These are phyloP conservation scores for Baryphthengus martii DNA, from an alignment of 2,113 vertebrate species.

Conservation along the genomic window DNA sequence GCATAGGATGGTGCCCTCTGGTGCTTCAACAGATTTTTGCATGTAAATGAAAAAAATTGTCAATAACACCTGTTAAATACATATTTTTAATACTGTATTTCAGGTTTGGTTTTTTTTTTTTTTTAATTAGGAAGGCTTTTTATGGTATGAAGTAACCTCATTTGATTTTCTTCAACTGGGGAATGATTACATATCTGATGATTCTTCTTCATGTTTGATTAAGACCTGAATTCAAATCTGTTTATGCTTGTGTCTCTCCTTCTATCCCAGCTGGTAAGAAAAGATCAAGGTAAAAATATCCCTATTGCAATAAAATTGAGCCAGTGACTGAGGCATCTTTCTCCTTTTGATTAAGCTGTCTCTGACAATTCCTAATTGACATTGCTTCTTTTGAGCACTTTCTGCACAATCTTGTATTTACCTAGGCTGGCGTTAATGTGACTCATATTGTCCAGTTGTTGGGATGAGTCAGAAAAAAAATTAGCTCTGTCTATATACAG, in stretches of 20 bases:
- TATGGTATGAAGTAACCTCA: neutral
- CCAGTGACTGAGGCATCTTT: neutral
- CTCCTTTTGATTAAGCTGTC: neutral
- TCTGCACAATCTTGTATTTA: neutral
- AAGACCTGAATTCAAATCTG: neutral
- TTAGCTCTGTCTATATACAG: neutral
- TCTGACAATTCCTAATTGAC: neutral
- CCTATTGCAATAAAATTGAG: neutral
- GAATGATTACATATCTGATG: neutral
- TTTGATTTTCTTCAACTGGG: neutral
- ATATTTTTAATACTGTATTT: neutral
- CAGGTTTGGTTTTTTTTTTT: too few species aligned
- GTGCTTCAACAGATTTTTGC: neutral
- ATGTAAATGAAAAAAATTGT: neutral
- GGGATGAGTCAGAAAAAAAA: neutral
- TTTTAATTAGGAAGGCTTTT: neutral
- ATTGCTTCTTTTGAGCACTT: neutral
- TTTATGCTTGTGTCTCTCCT: neutral
- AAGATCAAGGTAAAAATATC: neutral
- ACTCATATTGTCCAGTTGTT: neutral
- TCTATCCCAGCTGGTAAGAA: neutral
- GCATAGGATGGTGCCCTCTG: conserved; percentile 45
- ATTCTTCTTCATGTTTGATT: neutral
- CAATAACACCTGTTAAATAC: neutral
- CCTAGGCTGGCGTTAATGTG: neutral